These are phyloP conservation scores for Lepidotrigona ventralis DNA, from an alignment of 1,140 invertebrate genomes.

Conservation along the genomic window DNA sequence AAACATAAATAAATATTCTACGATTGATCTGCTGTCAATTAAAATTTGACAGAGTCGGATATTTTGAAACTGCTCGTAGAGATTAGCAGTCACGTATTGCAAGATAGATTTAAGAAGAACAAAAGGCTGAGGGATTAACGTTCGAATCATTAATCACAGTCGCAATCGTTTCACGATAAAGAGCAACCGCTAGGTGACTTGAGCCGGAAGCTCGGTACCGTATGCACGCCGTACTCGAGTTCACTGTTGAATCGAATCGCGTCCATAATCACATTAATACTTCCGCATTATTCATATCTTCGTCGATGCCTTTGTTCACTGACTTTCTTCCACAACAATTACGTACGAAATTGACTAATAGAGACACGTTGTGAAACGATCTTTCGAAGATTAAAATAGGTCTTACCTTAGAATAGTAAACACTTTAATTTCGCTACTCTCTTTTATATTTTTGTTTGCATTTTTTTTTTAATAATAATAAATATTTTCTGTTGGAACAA, in stretches of 20 bases:
- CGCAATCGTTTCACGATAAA: slow-evolving; percentile 22
- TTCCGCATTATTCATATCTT: background rate
- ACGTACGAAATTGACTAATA: background rate
- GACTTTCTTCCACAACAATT: no score
- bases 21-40: background rate
- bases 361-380: background rate
- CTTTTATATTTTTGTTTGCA: no score
- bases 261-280: slow-evolving; percentile 8
- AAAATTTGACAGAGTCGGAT: background rate
- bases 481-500: no score
- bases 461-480: no score
- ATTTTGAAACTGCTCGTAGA: background rate
- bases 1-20: background rate
- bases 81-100: background rate
- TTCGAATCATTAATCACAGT: slow-evolving; percentile 25
- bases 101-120: background rate
- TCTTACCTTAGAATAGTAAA: background rate
- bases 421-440: background rate
- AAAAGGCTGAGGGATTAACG: slow-evolving; percentile 2
- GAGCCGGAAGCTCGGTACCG: slow-evolving; percentile 27
- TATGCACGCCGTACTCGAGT: slow-evolving; percentile 8
- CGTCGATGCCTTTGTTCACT: background rate
- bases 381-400: background rate
- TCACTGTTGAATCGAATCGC: slow-evolving; percentile 5
- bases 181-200: slow-evolving; percentile 11